These are phyloP conservation scores for Halcyon chelicuti DNA, from an alignment of 2,797 vertebrate genomes.

Conservation along the genomic window DNA sequence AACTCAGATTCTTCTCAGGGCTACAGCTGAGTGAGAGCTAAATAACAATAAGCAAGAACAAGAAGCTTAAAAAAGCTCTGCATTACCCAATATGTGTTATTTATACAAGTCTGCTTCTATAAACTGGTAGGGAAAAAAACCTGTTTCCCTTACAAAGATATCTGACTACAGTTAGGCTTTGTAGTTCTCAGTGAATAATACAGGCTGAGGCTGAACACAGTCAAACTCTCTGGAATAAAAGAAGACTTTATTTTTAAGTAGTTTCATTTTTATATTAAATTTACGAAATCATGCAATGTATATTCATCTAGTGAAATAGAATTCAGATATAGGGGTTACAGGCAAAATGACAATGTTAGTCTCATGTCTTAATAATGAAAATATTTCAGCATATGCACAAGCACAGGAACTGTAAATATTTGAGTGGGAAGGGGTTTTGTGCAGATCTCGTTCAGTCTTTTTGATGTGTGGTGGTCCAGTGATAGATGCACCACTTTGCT, in stretches of 20 bases:
- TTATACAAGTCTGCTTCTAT: constrained; percentile 30
- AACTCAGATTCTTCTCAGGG: constrained; percentile 45
- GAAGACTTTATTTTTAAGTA: neutral
- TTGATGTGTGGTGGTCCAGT: neutral
- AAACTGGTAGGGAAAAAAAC: neutral
- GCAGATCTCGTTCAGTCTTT: neutral
- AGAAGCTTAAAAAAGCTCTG: constrained; percentile 8
- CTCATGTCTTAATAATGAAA: neutral
- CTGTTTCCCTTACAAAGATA: neutral
- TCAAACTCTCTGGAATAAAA: neutral
- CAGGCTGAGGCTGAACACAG: neutral
- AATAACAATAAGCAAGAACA: neutral
- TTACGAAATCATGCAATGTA: neutral
- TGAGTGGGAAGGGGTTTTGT: neutral
- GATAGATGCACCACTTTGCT: neutral
- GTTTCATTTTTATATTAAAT: neutral
- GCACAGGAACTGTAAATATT: neutral
- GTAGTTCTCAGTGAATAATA: neutral
- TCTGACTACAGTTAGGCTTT: neutral
- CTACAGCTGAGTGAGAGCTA: neutral
- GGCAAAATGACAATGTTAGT: neutral
- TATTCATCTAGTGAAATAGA: neutral
- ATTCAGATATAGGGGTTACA: neutral
- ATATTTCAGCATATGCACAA: neutral
- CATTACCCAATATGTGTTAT: constrained; percentile 1